phyloP scores from a whole-genome alignment of 2,888 invertebrate genomes.

The Hypsopygia costalis region DNA sequence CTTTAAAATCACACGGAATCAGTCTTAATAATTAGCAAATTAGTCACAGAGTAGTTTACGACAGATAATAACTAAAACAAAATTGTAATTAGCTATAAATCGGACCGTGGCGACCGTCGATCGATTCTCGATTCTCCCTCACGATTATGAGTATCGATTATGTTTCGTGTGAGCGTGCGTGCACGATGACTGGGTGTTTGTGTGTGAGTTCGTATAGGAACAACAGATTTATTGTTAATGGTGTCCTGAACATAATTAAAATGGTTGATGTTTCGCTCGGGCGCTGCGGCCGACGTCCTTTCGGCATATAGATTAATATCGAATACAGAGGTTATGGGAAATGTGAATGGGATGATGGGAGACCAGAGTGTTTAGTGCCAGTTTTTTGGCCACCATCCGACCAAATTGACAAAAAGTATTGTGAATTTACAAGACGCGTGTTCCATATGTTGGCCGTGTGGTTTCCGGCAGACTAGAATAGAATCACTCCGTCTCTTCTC shows the following conservation, averaged over 20 bases:
- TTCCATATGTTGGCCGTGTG: no score
- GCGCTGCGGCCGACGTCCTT: conserved; percentile 58
- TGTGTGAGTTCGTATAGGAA: conserved; percentile 45
- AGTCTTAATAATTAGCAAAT: conserved; percentile 54
- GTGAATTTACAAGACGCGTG: no score
- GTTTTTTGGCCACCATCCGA: no score
- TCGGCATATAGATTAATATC: conserved; percentile 33
- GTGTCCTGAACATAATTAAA: conserved; percentile 79
- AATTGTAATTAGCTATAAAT: conserved; percentile 74
- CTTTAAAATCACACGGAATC: conserved; percentile 19
- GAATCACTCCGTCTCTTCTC: no score
- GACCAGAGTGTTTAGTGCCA: no score
- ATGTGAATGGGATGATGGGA: no score
- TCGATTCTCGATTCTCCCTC: conserved; percentile 44
- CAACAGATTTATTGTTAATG: conserved; percentile 79
- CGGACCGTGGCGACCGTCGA: conserved; percentile 53
- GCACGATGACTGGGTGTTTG: conserved; percentile 17
- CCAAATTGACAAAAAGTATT: no score
- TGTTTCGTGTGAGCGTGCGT: conserved; percentile 20
- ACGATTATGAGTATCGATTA: conserved; percentile 49
- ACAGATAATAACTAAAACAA: conserved; percentile 56
- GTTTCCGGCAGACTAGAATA: no score
- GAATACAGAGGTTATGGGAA: conserved; percentile 24
- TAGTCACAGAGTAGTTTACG: conserved; percentile 70
- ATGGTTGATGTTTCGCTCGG: conserved; percentile 75